Base-by-base conservation (phyloP, 2,888 invertebrate genomes). In the Troilus luridus region DNA sequence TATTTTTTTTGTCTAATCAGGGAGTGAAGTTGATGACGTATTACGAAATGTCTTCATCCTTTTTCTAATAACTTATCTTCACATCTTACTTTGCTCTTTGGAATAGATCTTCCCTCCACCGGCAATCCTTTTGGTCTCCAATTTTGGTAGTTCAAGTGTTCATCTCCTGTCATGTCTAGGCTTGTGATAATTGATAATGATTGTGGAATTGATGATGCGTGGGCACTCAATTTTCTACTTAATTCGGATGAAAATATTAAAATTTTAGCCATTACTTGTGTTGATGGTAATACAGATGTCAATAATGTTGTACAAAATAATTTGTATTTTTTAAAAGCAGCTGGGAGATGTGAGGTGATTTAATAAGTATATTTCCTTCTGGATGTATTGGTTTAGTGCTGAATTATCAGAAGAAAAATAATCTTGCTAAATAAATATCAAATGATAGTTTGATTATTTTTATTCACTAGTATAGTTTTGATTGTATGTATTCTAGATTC, bases 271-370 rank as follows among this genome's bases (percentile, higher is more conserved):
- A 95, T 98, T 1, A 97, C 97, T 0, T 97, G 97, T 90, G 96
- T 96, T 0, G 95, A 96, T 93, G 98, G 98, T 0, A 98, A 98
- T 93, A 96, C 97, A 0, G 97, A 96, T 0, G 95, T 95, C 59
- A 94, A 94, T 27, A 98, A 98, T 93, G 96, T 97, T 56, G 95
- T 96, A 88, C 60, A 77, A 72, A 92, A 92, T 90, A 92, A 92
- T 88, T 60, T 91, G 27, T 90, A 91, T 72, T 81, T 92, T 62
- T 88, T 92, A 27, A 56, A 88, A n/a, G 81, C 62, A 10, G 64
- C 91, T n/a, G 90, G 64, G 6, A 91, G 62, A 91, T 72, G 54
- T n/a, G 77, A 92, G 88, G 92, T 92, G 62, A 54, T 89, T 92
- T 72, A 60, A 64, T 67, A 12, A n/a, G n/a, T n/a, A 14, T n/a